Conservation (phyloP, 2,113 vertebrate species). For the Zosterops pallidus region DNA sequence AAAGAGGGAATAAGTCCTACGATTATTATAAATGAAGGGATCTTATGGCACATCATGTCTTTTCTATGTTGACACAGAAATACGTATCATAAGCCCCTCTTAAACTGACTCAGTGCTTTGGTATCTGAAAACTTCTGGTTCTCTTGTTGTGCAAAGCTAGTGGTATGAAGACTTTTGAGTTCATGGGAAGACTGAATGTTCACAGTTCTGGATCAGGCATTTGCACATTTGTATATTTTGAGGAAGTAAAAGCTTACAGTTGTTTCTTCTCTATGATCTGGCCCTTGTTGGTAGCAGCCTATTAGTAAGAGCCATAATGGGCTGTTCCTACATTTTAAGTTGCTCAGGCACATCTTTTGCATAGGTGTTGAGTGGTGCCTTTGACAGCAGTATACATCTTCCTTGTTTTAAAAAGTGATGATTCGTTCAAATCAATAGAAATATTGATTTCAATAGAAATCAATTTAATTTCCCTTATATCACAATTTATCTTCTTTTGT, state of each 20-base stretch:
- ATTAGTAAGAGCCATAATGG: neutral
- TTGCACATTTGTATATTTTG: neutral
- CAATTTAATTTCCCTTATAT: neutral
- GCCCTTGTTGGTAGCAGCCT: neutral
- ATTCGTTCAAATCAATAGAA: neutral
- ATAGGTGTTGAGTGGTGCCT: neutral
- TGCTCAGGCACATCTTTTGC: neutral
- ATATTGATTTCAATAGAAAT: neutral
- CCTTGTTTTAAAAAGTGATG: neutral
- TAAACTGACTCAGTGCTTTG: neutral
- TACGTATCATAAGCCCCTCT: neutral
- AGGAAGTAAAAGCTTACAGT: neutral
- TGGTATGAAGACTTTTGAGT: neutral
- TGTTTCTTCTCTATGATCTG: neutral
- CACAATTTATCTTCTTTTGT: neutral
- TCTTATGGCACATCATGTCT: neutral
- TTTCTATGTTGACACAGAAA: neutral
- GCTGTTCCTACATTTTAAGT: neutral
- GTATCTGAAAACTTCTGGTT: neutral
- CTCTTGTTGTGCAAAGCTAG: neutral
- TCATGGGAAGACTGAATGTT: neutral
- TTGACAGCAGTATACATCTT: neutral
- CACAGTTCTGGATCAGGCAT: neutral
- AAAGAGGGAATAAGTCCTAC: neutral
- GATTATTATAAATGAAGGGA: neutral